phyloP scores from a whole-genome alignment of 2,888 invertebrate species.

The Eutolmus rufibarbis region DNA sequence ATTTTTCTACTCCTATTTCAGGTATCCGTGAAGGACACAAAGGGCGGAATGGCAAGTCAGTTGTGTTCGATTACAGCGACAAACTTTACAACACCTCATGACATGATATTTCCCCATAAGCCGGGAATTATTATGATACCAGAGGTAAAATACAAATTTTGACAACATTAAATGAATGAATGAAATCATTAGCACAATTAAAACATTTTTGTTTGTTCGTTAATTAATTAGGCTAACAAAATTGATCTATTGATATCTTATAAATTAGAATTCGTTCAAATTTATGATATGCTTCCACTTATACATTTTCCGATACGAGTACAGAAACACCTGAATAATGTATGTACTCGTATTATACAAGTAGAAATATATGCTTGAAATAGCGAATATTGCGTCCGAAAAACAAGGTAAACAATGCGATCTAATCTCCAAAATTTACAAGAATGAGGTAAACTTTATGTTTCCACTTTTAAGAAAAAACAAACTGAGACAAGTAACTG shows the following conservation, averaged over 20 bases:
- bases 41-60: slow-evolving; percentile 77
- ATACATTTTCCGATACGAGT: too few species aligned
- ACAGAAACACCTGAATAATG: too few species aligned
- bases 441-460: neutral
- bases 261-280: too few species aligned
- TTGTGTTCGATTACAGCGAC: slow-evolving; percentile 84
- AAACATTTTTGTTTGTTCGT: too few species aligned
- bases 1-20: slow-evolving; percentile 66
- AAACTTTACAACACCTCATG: slow-evolving; percentile 83
- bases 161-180: too few species aligned
- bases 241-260: too few species aligned
- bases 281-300: too few species aligned
- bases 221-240: too few species aligned
- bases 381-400: too few species aligned
- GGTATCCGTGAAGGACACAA: slow-evolving; percentile 75
- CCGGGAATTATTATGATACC: slow-evolving; percentile 78
- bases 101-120: slow-evolving; percentile 82
- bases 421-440: neutral
- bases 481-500: neutral
- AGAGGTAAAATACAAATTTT: slow-evolving; percentile 67
- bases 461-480: neutral
- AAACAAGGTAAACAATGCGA: neutral
- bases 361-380: too few species aligned
- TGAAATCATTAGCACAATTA: too few species aligned
- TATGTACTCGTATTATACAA: too few species aligned